Conservation (phyloP, 2,888 invertebrate species). For the Autographa pulchrina region DNA sequence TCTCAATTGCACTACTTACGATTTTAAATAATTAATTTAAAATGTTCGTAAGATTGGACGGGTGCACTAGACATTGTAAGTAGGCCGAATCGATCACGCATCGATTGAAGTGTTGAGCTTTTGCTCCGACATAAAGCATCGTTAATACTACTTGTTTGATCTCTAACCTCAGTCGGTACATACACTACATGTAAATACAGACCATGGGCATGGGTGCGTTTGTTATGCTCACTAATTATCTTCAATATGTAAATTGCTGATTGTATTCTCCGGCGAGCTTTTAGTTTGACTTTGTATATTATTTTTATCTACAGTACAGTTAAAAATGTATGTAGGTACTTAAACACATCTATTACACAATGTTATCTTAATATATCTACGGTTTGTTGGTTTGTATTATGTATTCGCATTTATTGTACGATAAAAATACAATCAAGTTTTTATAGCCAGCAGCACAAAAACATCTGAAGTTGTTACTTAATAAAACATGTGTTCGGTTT, state of each 20-base stretch:
- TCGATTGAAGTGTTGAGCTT: constrained; percentile 61
- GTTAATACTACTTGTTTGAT: constrained; percentile 70
- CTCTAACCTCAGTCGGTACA: constrained; percentile 64
- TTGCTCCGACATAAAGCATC: constrained; percentile 60
- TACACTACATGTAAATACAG: constrained; percentile 31
- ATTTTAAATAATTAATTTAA: constrained; percentile 29
- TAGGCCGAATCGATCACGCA: constrained; percentile 77
- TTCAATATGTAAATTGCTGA: constrained; percentile 49
- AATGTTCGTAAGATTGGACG: constrained; percentile 31
- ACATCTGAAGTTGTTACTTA: constrained; percentile 20
- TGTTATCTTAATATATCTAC: constrained; percentile 43
- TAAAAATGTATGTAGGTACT: background rate
- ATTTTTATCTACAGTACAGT: constrained; percentile 4
- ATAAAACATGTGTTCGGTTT: constrained; percentile 28
- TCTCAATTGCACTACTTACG: constrained; percentile 25
- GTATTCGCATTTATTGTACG: constrained; percentile 21
- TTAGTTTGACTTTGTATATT: constrained; percentile 34
- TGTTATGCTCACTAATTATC: constrained; percentile 43
- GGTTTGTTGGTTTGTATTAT: constrained; percentile 41
- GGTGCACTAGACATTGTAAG: constrained; percentile 64
- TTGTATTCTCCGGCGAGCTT: constrained; percentile 37
- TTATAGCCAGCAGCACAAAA: constrained; percentile 17
- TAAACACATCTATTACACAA: constrained; percentile 42
- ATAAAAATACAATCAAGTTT: constrained; percentile 43
- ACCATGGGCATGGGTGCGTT: constrained; percentile 30